Percentiles rank a stretch among this genome's conserved stretches.
Evolutionary conservation across 1,140 invertebrate species (phyloP).

Genomic region (Glossosoma conforme): DNA sequence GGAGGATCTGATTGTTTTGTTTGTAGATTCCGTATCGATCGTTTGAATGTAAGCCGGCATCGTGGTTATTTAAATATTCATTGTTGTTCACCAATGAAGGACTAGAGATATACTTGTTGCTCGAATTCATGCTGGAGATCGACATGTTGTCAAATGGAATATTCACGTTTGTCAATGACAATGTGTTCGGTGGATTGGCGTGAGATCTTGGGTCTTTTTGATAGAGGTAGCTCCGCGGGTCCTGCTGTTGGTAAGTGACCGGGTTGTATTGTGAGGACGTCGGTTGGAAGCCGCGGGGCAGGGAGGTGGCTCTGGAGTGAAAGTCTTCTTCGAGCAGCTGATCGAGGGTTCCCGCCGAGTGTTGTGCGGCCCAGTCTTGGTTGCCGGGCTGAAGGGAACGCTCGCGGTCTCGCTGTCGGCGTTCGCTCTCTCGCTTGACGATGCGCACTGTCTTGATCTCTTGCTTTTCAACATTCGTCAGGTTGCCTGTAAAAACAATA

Average conservation of each 20-base stretch:
- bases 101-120: constrained; percentile 26
- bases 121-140: constrained; percentile 16
- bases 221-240: not conserved
- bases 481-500: constrained; percentile 58
- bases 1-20: constrained; percentile 11
- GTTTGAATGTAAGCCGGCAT: constrained; percentile 9
- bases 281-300: constrained; percentile 34
- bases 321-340: constrained; percentile 55
- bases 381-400: constrained; percentile 46
- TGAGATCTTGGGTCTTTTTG: constrained; percentile 16
- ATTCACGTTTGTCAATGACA: constrained; percentile 29
- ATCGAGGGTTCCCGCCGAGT: constrained; percentile 42
- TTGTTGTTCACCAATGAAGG: constrained; percentile 27
- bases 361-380: constrained; percentile 39
- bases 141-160: constrained; percentile 29
- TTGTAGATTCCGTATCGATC: constrained; percentile 20
- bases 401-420: constrained; percentile 70
- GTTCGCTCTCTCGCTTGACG: constrained; percentile 86
- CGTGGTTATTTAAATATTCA: constrained; percentile 20
- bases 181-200: constrained; percentile 26
- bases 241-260: constrained; percentile 15
- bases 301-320: constrained; percentile 39
- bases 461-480: constrained; percentile 76
- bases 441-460: constrained; percentile 91
- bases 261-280: constrained; percentile 39